Base-by-base conservation (phyloP, 2,888 invertebrate species). In the Ormyrus rosae region DNA sequence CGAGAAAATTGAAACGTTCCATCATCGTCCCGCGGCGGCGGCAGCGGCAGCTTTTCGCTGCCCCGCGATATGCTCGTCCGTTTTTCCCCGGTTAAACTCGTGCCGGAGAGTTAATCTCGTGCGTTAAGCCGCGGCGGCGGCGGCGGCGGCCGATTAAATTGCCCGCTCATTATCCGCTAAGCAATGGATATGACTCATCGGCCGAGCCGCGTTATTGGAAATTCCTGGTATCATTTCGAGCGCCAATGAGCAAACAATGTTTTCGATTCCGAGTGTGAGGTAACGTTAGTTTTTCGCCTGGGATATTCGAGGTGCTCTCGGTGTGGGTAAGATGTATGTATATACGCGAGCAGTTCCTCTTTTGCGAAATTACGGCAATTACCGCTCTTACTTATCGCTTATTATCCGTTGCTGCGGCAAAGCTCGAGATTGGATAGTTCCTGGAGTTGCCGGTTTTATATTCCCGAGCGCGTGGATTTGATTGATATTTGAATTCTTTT, bases 351-450 rank as follows among this genome's bases (percentile, higher is more conserved):
- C 48, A 78, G 55, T 68, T 73, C 63, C 73, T 68, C 61, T 34
- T 69, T 70, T 19, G 58, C 58, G 56, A 70, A 70, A 74, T 64
- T 74, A 56, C 70, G 58, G 50, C 79, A 74, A 79, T 79, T 74
- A 74, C 58, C 5, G 56, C 56, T 69, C 78, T 73, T 70, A 74
- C 51, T 55, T 55, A 67, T 19, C 68, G 45, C 58, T 74, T 60
- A 65, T 74, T 80, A 79, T 64, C 48, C 50, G 55, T 64, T 51
- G 50, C 45, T 50, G 13, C 34, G 34, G 34, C 34, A 34, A 34
- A 34, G 55, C 48, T 5, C 11, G 5, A 51, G 34, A 34, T 65
- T 65, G 34, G 34, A 34, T 48, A 56, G 64, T 70, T 77, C 64
- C 67, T 55, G 13, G 60, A 64, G 53, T 74, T 58, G 64, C 51